Conservation (phyloP, 2,888 invertebrate species). For the Diaperis boleti region DNA sequence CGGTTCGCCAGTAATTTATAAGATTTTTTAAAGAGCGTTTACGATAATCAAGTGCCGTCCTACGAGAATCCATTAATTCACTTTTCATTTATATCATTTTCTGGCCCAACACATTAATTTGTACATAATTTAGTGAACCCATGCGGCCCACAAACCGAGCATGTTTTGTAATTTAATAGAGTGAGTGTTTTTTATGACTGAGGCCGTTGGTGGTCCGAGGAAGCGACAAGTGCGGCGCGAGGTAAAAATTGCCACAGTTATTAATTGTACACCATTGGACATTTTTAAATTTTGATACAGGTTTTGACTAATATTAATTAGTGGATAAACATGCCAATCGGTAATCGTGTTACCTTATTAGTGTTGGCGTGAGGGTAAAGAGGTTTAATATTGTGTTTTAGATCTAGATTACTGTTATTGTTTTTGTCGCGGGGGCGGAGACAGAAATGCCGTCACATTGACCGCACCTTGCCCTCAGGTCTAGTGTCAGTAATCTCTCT, state of each 20-base stretch:
- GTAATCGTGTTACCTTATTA: too few species aligned
- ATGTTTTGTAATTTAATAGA: slow-evolving; percentile 41
- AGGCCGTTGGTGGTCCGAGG: slow-evolving; percentile 23
- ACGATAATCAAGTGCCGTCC: slow-evolving; percentile 33
- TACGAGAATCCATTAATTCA: slow-evolving; percentile 40
- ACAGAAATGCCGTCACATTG: slow-evolving; percentile 49
- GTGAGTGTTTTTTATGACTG: slow-evolving; percentile 24
- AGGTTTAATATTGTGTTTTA: not conserved
- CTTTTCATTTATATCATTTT: slow-evolving; percentile 42
- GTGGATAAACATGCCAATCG: too few species aligned
- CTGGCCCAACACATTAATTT: slow-evolving; percentile 39
- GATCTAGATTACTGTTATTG: not conserved
- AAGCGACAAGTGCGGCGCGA: slow-evolving; percentile 22
- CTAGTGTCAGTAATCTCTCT: slow-evolving; percentile 52
- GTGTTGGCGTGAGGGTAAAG: too few species aligned
- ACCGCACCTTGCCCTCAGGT: not conserved
- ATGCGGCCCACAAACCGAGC: slow-evolving; percentile 37
- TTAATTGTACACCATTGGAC: not conserved
- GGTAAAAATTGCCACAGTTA: not conserved
- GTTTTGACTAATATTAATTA: not conserved
- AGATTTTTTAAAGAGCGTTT: slow-evolving; percentile 14
- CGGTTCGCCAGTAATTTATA: slow-evolving; percentile 17
- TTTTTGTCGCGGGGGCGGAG: slow-evolving; percentile 54
- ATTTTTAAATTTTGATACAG: not conserved
- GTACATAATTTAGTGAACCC: slow-evolving; percentile 35